These are phyloP conservation scores for Apodemus agrarius DNA, from an alignment of 2,797 vertebrate species.

Conservation along the genomic window DNA sequence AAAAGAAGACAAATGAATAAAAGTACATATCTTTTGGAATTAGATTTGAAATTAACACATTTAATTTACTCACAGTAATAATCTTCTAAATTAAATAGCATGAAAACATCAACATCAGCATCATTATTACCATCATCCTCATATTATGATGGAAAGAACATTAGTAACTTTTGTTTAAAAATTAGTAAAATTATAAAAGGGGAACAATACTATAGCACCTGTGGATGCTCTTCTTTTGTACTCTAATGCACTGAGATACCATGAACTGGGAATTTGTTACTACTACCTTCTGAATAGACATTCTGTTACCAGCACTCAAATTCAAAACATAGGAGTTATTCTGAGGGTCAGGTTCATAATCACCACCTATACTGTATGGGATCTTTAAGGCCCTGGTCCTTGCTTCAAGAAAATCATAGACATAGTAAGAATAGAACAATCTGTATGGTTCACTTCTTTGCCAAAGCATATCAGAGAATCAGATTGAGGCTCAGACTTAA, in stretches of 20 bases:
- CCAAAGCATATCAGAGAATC: background rate
- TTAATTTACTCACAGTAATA: slow-evolving; percentile 3
- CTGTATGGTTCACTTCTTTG: background rate
- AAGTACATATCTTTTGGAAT: background rate
- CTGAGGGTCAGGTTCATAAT: background rate
- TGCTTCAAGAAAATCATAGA: background rate
- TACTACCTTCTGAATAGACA: background rate
- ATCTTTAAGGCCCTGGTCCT: background rate
- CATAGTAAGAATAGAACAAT: background rate
- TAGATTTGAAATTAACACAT: background rate
- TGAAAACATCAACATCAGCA: background rate
- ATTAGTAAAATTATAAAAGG: background rate
- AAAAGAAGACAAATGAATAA: background rate
- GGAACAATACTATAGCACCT: background rate
- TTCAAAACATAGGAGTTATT: background rate
- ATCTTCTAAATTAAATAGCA: slow-evolving; percentile 29
- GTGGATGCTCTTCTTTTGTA: background rate
- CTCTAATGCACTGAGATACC: background rate
- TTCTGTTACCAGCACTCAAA: background rate
- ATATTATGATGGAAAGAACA: background rate
- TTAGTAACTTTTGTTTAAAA: background rate
- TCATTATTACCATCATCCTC: background rate
- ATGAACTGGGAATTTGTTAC: background rate
- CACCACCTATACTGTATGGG: background rate
- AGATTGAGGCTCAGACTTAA: background rate